These are phyloP conservation scores for Archips xylosteana DNA, from an alignment of 2,888 invertebrate genomes.

Conservation along the genomic window DNA sequence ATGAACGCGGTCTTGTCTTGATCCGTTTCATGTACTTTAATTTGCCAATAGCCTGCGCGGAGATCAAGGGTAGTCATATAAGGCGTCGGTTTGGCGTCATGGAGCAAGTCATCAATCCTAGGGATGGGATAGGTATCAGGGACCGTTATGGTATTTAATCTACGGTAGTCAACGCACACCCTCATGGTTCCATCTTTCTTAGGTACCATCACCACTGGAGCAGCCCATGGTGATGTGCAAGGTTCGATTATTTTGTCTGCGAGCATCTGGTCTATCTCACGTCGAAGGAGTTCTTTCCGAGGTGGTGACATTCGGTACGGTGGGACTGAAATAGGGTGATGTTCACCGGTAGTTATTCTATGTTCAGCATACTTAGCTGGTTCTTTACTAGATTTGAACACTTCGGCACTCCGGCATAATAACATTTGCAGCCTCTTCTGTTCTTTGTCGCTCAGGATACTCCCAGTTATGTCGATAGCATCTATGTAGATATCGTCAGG, in stretches of 20 bases:
- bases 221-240: not conserved
- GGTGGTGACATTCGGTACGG: not conserved
- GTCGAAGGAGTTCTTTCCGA: not conserved
- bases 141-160: conserved; percentile 46
- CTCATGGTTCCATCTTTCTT: not conserved
- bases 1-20: conserved; percentile 56
- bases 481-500: too few relatives aligned
- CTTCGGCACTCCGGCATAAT: not conserved
- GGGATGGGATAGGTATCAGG: conserved; percentile 61
- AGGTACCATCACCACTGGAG: not conserved
- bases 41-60: conserved; percentile 51
- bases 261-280: not conserved
- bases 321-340: not conserved
- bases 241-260: not conserved
- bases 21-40: conserved; percentile 50
- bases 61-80: conserved; percentile 53
- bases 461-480: too few relatives aligned
- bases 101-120: conserved; percentile 59
- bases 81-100: conserved; percentile 50
- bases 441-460: too few relatives aligned
- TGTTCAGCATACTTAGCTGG: not conserved
- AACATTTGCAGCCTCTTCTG: not conserved
- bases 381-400: not conserved
- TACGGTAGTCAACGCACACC: conserved; percentile 47
- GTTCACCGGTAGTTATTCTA: not conserved